These are phyloP conservation scores for Hypocryptadius cinnamomeus DNA, from an alignment of 2,113 vertebrate genomes.

Conservation along the genomic window DNA sequence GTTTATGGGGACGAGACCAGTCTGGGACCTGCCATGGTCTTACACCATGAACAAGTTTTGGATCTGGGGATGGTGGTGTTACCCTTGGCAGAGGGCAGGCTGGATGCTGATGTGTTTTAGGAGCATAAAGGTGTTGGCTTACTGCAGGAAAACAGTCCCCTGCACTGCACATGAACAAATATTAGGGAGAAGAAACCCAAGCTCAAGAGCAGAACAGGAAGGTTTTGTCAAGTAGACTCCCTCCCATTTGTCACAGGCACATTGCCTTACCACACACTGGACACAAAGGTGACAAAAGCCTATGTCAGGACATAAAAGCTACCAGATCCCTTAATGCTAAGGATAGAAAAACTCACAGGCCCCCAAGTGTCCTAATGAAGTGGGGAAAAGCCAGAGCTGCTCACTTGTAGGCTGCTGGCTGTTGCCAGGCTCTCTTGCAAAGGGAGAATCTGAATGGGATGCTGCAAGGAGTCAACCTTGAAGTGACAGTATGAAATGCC, in stretches of 20 bases:
- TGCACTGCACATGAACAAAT: neutral
- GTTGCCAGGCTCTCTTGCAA: neutral
- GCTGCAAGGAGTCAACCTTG: neutral
- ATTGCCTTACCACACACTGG: neutral
- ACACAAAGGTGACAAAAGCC: neutral
- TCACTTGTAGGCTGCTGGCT: neutral
- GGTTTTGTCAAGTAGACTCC: neutral
- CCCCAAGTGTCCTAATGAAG: neutral
- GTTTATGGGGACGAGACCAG: neutral
- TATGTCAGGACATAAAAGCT: neutral
- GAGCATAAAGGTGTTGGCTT: neutral
- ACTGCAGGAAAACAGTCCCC: neutral
- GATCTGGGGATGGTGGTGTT: too few relatives aligned
- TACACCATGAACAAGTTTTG: neutral
- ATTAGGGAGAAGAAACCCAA: neutral
- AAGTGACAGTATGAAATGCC: neutral
- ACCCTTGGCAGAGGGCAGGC: neutral
- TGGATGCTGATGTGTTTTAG: neutral
- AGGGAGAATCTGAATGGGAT: neutral
- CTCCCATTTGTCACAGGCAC: rapidly evolving
- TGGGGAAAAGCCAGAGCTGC: neutral
- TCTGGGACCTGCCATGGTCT: neutral
- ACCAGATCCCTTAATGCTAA: neutral
- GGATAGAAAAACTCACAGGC: neutral
- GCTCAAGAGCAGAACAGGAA: neutral